Conservation (phyloP, 2,888 invertebrate genomes). For the Chromoteleia sp. region DNA sequence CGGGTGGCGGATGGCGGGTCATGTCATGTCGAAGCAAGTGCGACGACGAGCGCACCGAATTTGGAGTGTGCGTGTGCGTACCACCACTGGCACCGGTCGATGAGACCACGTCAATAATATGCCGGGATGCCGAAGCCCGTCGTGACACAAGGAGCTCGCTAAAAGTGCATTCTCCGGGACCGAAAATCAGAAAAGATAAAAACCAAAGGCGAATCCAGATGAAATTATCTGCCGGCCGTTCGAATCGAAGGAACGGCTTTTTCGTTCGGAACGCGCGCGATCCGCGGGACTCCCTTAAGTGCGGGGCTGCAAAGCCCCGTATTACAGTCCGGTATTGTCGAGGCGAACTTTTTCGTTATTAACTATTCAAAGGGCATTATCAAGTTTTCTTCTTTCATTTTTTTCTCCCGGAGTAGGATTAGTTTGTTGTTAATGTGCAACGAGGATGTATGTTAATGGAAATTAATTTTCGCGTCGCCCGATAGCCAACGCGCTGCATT, state of each 20-base stretch:
- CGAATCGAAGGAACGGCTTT: background rate
- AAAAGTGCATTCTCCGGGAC: conserved; percentile 43
- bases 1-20: conserved; percentile 2
- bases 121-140: conserved; percentile 36
- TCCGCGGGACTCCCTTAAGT: conserved; percentile 1
- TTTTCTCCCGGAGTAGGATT: too few species aligned
- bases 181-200: conserved; percentile 42
- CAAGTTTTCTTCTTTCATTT: background rate
- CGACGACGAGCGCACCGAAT: conserved; percentile 46
- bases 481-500: too few species aligned
- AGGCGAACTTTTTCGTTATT: background rate
- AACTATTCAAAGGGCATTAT: background rate
- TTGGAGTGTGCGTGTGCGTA: conserved; percentile 53
- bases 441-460: too few species aligned
- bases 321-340: background rate
- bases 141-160: conserved; percentile 41
- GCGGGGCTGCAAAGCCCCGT: background rate
- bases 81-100: conserved; percentile 50
- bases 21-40: conserved; percentile 51
- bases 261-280: background rate
- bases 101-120: conserved; percentile 66
- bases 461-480: too few species aligned
- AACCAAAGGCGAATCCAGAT: conserved; percentile 10
- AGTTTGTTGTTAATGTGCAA: too few species aligned
- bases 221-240: conserved; percentile 6